Base-by-base conservation (phyloP, 2,113 vertebrate genomes). In the Butorides virescens region DNA sequence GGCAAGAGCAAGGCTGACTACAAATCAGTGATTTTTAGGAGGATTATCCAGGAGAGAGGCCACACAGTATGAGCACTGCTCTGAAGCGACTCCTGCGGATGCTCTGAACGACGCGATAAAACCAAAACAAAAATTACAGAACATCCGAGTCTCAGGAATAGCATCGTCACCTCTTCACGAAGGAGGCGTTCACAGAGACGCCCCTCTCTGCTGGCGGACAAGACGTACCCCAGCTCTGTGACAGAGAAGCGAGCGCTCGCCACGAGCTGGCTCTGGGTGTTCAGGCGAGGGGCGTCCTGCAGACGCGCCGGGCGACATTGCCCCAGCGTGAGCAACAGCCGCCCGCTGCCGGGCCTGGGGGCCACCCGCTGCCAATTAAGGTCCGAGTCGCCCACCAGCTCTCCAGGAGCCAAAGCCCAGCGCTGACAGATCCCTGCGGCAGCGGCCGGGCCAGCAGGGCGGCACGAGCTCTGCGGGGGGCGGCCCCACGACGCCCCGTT, bases 401-500 rank as follows among this genome's bases (percentile, higher is more conserved):
- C n/a, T 47, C 34, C 63, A 75, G 76, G 71, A 86, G 82, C 4
- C 3, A 1, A 82, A 77, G 88, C 65, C 58, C 46, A 87, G 88
- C 59, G 10, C 39, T 70, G 72, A 61, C 71, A 70, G 66, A 82
- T 65, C 76, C 61, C 44, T 59, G 71, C 46, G 23, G 44, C 44
- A 18, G n/a, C 6, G 36, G 72, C 21, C n/a, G 55, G 63, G 46
- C 59, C 37, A 61, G 34, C 17, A n/a, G 50, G 25, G 50, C 15
- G 67, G 30, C 39, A 44, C 0, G 0, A 74, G n/a, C 76, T 34
- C 32, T 44, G 13, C 0, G 0, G 58, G 36, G 5, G n/a, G 16
- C 3, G 13, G 25, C 26, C 49, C 37, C 53, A 42, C 4, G n/a
- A 9, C 5, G 5, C 12, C 13, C 67, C 7, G 27, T 21, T 8